These are phyloP conservation scores for Taurulus bubalis DNA, from an alignment of 2,113 vertebrate species.

Conservation along the genomic window DNA sequence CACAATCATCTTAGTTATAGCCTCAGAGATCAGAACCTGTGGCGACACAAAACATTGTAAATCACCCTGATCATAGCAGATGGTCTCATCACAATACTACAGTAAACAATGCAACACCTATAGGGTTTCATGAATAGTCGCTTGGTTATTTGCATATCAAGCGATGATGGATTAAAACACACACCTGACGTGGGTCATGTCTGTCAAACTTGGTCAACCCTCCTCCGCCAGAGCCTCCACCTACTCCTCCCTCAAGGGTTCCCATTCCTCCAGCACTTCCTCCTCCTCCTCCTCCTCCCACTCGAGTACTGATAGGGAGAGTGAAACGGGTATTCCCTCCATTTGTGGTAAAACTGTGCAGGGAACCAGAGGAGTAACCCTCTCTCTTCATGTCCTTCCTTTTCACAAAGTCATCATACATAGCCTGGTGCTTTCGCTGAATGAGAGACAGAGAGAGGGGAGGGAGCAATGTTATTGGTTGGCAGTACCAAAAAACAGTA, in stretches of 20 bases:
- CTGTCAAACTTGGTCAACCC: slow-evolving; percentile 83
- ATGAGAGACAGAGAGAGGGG: slow-evolving; percentile 33
- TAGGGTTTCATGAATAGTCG: background rate
- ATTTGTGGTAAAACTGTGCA: slow-evolving; percentile 73
- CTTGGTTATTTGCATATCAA: slow-evolving; percentile 1
- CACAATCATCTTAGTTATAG: slow-evolving; percentile 86
- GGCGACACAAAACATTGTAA: background rate
- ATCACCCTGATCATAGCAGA: background rate
- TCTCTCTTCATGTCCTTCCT: slow-evolving; percentile 87
- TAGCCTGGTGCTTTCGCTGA: slow-evolving; percentile 85
- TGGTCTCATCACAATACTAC: background rate
- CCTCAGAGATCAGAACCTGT: slow-evolving; percentile 84
- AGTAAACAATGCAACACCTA: background rate
- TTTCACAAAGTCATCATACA: slow-evolving; percentile 88
- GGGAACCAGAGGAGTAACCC: slow-evolving; percentile 77
- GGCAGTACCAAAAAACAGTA: slow-evolving; percentile 2
- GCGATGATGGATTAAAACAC: background rate
- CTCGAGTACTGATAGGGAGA: slow-evolving; percentile 56
- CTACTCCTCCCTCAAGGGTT: slow-evolving; percentile 62
- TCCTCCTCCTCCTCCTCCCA: slow-evolving; percentile 44
- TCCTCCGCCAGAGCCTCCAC: slow-evolving; percentile 66
- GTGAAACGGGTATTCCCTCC: slow-evolving; percentile 68
- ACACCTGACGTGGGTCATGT: slow-evolving; percentile 84
- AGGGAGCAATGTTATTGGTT: background rate
- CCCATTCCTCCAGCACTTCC: slow-evolving; percentile 48